Evolutionary conservation across 2,888 invertebrate species (phyloP), one percentile per base, ranked within the genome.

Genomic region (Morpho achilles): DNA sequence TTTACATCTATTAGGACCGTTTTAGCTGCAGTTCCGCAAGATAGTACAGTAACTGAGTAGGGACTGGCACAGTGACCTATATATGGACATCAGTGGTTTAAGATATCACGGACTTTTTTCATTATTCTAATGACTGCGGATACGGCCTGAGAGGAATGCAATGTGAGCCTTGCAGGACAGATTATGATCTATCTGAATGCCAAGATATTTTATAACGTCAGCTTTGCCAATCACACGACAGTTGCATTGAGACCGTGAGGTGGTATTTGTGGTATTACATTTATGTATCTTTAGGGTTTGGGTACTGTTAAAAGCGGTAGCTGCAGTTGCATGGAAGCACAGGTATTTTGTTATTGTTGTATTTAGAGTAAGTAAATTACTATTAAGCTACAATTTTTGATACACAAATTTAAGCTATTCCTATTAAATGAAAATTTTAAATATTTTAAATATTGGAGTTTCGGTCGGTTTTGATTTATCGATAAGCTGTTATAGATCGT

Each of bases 321-420:
- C 43, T 4, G 50, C 52, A 7, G 54, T 46, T 52, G 56, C 58
- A 7, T 54, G 50, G 23, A 65, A 63, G 8, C 51, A 57, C 2
- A 53, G 10, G 41, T 52, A 59, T 1, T 48, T 52, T 8, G 55
- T 59, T 49, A 53, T 56, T 0, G 7, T 41, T 4, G 49, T 41
- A 47, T 66, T 67, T 7, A 67, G 32, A 2, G 64, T 66, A 1
- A 66, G 44, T 1, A 59, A 40, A 32, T 62, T 65, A 10, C 10
- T 22, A 6, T 56, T 46, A 7, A 66, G 48, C 59, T 60, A 60
- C 0, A 23, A 23, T 23, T 23, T 23, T 23, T 23, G 4, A 3
- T 23, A 23, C 23, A 23, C 23, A 23, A 23, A 23, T 23, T 23
- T 3, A 23, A 23, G 4, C 23, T 23, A 23, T 23, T 3, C 9